Conservation (phyloP, 64 coral and sea anemone genomes). For the Stichodactyla helianthus region DNA sequence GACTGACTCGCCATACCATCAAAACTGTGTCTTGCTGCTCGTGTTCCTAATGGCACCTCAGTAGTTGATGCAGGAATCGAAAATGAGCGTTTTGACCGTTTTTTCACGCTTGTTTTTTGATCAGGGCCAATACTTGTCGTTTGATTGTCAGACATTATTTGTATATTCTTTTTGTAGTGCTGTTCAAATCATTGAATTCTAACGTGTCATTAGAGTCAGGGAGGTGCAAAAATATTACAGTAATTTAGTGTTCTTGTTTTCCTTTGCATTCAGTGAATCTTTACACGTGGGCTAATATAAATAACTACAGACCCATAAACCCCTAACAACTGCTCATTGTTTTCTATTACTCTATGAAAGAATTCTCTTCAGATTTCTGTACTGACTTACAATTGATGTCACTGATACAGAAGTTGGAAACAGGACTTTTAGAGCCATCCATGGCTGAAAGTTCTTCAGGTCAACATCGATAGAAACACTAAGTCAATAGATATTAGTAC, state of each 20-base stretch:
- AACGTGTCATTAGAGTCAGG: background rate
- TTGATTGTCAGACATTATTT: constrained; percentile 30
- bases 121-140: background rate
- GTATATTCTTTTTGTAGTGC: constrained; percentile 14
- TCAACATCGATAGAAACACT: constrained; percentile 7
- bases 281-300: background rate
- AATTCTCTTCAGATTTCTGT: background rate
- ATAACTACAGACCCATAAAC: background rate
- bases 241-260: background rate
- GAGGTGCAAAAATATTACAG: background rate
- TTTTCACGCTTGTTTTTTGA: constrained; percentile 2
- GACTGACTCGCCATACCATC: constrained; percentile 12
- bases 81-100: constrained; percentile 7
- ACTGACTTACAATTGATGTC: background rate
- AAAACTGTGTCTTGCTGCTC: background rate
- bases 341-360: background rate
- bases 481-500: background rate
- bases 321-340: background rate
- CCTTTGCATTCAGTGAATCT: background rate
- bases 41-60: background rate
- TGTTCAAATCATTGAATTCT: constrained; percentile 20
- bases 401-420: background rate
- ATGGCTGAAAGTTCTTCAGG: background rate
- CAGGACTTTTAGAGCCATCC: background rate
- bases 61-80: constrained; percentile 6